Percentiles rank a stretch among this genome's conserved stretches.
These are phyloP conservation scores for Leptinotarsa tumamoca DNA, from an alignment of 2,888 invertebrate genomes.

Conservation along the genomic window DNA sequence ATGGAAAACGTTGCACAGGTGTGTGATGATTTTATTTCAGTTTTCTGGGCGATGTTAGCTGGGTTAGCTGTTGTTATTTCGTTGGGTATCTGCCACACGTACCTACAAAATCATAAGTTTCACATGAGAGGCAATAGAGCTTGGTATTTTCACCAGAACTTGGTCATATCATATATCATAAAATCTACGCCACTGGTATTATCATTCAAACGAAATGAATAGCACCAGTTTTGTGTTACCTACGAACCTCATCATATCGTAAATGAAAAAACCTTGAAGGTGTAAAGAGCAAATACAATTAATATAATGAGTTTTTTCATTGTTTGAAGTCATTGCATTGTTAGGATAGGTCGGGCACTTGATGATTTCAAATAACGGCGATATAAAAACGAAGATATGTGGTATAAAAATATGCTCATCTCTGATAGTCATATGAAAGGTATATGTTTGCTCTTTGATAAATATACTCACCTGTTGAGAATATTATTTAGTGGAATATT, in stretches of 20 bases:
- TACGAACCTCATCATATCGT: not conserved
- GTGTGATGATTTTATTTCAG: too few species aligned
- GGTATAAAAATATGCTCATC: constrained; percentile 26
- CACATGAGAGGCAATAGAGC: too few species aligned
- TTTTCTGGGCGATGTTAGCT: too few species aligned
- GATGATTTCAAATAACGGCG: constrained; percentile 14
- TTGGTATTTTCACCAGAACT: too few species aligned
- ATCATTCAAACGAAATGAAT: not conserved
- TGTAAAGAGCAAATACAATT: constrained; percentile 27
- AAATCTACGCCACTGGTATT: not conserved
- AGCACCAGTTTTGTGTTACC: constrained; percentile 4
- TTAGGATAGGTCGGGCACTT: constrained; percentile 36
- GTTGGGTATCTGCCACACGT: too few species aligned
- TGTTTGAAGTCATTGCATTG: constrained; percentile 37
- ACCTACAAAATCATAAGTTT: too few species aligned
- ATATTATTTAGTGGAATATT: constrained; percentile 29
- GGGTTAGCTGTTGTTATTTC: too few species aligned
- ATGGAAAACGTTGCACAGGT: too few species aligned
- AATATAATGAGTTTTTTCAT: constrained; percentile 28
- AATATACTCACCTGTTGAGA: constrained; percentile 39
- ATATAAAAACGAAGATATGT: not conserved
- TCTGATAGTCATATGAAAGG: constrained; percentile 26
- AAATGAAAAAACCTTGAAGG: constrained; percentile 4
- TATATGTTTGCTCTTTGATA: constrained; percentile 44
- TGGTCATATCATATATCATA: too few species aligned